A percentile compares a stretch with the other conserved stretches of the same genome.
Evolutionary conservation across 2,888 invertebrate species (phyloP).

Genomic region (Amorpha juglandis): DNA sequence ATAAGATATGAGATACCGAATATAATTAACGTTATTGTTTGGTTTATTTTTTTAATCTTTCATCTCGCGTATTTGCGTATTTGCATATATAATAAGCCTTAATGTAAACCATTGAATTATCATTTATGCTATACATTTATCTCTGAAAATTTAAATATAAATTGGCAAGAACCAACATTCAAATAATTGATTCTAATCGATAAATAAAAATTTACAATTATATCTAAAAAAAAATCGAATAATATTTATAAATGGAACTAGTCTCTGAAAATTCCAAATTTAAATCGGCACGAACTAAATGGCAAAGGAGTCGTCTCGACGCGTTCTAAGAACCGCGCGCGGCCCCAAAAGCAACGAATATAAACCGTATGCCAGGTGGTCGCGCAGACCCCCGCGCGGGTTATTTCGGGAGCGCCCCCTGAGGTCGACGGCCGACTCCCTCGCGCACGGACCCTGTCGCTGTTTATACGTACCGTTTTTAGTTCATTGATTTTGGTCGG

Average conservation of each 20-base stretch:
- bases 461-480: slow-evolving; percentile 27
- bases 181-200: too few relatives aligned
- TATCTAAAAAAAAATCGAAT: too few relatives aligned
- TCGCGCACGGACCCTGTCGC: slow-evolving; percentile 32
- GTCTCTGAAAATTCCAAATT: not conserved
- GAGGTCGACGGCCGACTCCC: slow-evolving; percentile 48
- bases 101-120: too few relatives aligned
- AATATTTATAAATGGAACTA: not conserved
- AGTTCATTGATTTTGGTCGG: not conserved
- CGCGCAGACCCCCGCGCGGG: slow-evolving; percentile 50
- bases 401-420: slow-evolving; percentile 52
- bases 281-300: not conserved
- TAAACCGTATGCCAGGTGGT: slow-evolving; percentile 33
- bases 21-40: too few relatives aligned
- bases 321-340: slow-evolving; percentile 29
- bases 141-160: too few relatives aligned
- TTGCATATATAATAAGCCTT: too few relatives aligned
- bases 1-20: too few relatives aligned
- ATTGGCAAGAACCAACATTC: too few relatives aligned
- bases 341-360: slow-evolving; percentile 47
- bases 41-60: too few relatives aligned
- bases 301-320: not conserved
- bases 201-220: too few relatives aligned
- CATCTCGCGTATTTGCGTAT: too few relatives aligned
- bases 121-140: too few relatives aligned